Evolutionary conservation across 2,113 vertebrate genomes (phyloP).

Genomic region (Leptosomus discolor): DNA sequence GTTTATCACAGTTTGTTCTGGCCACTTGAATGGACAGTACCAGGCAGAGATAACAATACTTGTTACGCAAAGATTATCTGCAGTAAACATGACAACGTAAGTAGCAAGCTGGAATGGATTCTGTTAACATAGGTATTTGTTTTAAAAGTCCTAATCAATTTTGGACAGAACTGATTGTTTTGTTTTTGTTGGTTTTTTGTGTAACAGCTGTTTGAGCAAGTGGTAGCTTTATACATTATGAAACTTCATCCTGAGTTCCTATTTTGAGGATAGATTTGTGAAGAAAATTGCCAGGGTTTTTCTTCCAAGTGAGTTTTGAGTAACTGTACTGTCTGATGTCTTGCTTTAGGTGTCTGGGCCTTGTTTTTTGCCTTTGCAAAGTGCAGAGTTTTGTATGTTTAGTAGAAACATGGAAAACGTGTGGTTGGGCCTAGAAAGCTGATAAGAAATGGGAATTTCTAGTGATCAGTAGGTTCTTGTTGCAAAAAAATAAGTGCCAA

Average conservation of each 20-base stretch:
- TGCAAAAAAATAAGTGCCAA: neutral
- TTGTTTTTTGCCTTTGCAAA: neutral
- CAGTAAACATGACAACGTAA: slow-evolving; percentile 85
- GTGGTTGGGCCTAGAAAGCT: neutral
- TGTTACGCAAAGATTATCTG: slow-evolving; percentile 94
- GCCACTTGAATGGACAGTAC: slow-evolving; percentile 93
- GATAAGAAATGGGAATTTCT: neutral
- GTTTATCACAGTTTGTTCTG: slow-evolving; percentile 91
- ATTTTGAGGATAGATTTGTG: neutral
- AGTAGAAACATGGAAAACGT: neutral
- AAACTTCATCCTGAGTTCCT: neutral
- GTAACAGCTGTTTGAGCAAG: neutral
- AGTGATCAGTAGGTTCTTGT: neutral
- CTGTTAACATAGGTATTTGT: neutral
- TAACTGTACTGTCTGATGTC: neutral
- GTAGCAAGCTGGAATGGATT: slow-evolving; percentile 26
- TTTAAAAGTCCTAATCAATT: neutral
- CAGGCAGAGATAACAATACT: slow-evolving; percentile 86
- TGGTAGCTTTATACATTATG: neutral
- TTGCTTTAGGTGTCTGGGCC: neutral
- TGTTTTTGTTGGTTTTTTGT: neutral
- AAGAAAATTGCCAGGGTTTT: neutral
- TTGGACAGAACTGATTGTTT: neutral
- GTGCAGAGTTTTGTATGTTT: neutral
- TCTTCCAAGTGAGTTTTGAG: neutral